Evolutionary conservation across 2,113 vertebrate genomes (phyloP), one percentile per base, ranked within the genome.

Genomic region (Psophia crepitans): DNA sequence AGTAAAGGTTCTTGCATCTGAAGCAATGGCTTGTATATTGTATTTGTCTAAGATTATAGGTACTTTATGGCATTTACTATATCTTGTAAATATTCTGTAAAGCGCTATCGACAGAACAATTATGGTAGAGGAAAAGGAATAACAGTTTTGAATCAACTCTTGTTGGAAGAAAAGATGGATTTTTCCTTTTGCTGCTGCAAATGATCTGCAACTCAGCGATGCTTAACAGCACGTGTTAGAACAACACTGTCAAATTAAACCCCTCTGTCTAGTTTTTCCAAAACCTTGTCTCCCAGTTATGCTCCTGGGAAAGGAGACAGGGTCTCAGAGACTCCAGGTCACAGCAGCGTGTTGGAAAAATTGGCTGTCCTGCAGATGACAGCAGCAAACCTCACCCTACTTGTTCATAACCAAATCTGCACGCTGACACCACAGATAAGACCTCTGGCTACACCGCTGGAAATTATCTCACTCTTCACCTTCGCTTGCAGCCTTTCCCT

Each of bases 31-130:
- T 92, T 92, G 69, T 90, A 12, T 74, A 70, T 57, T 61, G 69
- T 84, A 83, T 95, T 95, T 93, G 86, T 79, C 73, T 93, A 93
- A 91, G 96, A 94, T 86, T 91, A 95, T 61, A 89, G 84, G 74
- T 53, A 61, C 65, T 95, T 80, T 68, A 57, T 68, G 64, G 93
- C 90, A 90, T 87, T 95, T 88, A 35, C 92, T 88, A 4, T 66
- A 48, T 83, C 92, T 87, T 89, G 86, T 91, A 95, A 97, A 96
- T 92, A 96, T 79, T 87, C 92, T 57, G 57, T 79, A 82, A 93
- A 89, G 86, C 7, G 0, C 69, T 58, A 94, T 95, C 2, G 84
- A 87, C 86, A 82, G 95, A 87, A 82, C 89, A 79, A 78, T 96
- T 93, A 95, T 10, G 60, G 88, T 7, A 84, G 46, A 90, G 80